Evolutionary conservation across 2,797 vertebrate genomes (phyloP).

Genomic region (Limnodromus scolopaceus): DNA sequence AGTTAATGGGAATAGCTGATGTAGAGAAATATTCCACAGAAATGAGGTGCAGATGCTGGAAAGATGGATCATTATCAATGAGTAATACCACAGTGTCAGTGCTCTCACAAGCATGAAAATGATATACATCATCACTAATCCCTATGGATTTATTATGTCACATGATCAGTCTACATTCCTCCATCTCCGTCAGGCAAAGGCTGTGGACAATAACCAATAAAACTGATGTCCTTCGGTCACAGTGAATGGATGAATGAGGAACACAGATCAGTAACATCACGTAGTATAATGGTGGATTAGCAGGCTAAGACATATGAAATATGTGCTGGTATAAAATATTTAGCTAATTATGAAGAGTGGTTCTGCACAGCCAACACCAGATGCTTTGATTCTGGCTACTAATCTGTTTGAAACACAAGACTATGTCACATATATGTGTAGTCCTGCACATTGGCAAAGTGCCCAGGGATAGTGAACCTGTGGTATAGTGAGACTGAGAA

Average conservation of each 20-base stretch:
- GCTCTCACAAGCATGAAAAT: conserved; percentile 57
- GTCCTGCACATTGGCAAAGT: neutral
- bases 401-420: conserved; percentile 39
- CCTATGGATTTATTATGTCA: conserved; percentile 23
- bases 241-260: neutral
- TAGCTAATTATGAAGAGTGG: conserved; percentile 62
- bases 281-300: neutral
- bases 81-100: conserved; percentile 38
- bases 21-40: neutral
- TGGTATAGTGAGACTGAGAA: neutral
- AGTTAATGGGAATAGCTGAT: neutral
- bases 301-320: conserved; percentile 31
- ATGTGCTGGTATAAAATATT: conserved; percentile 44
- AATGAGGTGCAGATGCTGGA: conserved; percentile 46
- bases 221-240: conserved; percentile 16
- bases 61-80: conserved; percentile 45
- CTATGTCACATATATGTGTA: neutral
- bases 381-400: conserved; percentile 56
- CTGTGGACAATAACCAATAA: neutral
- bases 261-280: neutral
- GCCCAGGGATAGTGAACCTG: neutral
- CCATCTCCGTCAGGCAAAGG: conserved; percentile 5
- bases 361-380: conserved; percentile 58
- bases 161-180: neutral
- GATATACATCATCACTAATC: conserved; percentile 49